Evolutionary conservation across 2,113 vertebrate genomes (phyloP), one percentile per base, ranked within the genome.

Genomic region (Hipposideros armiger): DNA sequence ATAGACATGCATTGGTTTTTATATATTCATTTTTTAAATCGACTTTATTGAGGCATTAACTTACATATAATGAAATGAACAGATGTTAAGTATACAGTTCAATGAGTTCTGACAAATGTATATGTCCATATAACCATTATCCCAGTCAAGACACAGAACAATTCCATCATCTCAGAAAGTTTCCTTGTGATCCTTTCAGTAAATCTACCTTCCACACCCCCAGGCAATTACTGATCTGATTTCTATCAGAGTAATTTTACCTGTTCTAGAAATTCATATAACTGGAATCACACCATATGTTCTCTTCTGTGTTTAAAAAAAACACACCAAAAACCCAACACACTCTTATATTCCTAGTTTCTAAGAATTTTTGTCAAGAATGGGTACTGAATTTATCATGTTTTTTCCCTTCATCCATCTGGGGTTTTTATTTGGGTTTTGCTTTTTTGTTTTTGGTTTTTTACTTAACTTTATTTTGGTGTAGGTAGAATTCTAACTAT

Each of bases 281-380:
- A 76, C 45, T 80, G 32, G 7, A 94, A 93, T 87, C 66, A 77
- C 16, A 67, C 50, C 20, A 3, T 69, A 87, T 10, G 24, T 52
- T 78, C 28, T 77, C 78, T 85, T 93, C 26, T 77, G 36, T 54
- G 36, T 36, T 36, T 36, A 36, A 36, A 36, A 36, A 36, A 36
- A 36, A 36, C 2, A 36, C 36, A 36, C 36, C 36, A 36, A 36
- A 36, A 36, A 36, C 36, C 36, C 14, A 62, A 69, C 15, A 88
- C 20, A 1, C 60, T 42, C 54, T 89, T 64, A 11, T 66, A 85
- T 67, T 94, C 8, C 56, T 83, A 78, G 40, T 93, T 92, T 87
- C 74, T 62, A 92, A 92, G 32, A 81, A 90, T 64, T 89, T 64
- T 56, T 87, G 47, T 91, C 42, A 87, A 42, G 8, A 92, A 72